Conservation (phyloP, 1,140 invertebrate species). For the Maniola jurtina region DNA sequence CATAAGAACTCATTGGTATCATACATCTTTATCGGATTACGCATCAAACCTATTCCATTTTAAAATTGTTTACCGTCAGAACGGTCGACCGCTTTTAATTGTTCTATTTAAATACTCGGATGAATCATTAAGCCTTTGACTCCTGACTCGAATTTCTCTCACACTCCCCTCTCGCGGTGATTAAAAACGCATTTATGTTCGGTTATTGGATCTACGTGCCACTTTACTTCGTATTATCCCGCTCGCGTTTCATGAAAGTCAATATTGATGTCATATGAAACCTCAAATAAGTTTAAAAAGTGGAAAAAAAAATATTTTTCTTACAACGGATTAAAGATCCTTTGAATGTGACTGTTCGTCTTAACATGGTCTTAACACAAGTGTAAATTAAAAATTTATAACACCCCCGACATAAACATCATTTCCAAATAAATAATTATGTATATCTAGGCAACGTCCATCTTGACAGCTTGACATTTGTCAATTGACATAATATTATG, state of each 20-base stretch:
- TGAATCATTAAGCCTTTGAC: constrained; percentile 45
- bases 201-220: constrained; percentile 39
- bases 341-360: no score
- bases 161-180: constrained; percentile 43
- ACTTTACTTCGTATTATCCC: constrained; percentile 38
- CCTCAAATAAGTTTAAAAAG: not conserved
- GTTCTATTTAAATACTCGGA: constrained; percentile 53
- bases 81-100: constrained; percentile 56
- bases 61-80: constrained; percentile 56
- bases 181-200: constrained; percentile 57
- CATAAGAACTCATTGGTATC: not conserved
- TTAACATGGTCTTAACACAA: no score
- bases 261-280: constrained; percentile 20
- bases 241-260: constrained; percentile 18
- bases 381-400: no score
- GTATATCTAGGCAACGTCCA: no score
- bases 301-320: not conserved
- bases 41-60: constrained; percentile 18
- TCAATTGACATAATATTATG: no score
- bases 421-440: no score
- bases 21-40: constrained; percentile 16
- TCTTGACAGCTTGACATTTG: no score
- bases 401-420: no score
- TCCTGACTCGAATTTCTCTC: constrained; percentile 49
- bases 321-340: no score